These are phyloP conservation scores for Dermolepida albohirtum DNA, from an alignment of 2,888 invertebrate genomes.

Conservation along the genomic window DNA sequence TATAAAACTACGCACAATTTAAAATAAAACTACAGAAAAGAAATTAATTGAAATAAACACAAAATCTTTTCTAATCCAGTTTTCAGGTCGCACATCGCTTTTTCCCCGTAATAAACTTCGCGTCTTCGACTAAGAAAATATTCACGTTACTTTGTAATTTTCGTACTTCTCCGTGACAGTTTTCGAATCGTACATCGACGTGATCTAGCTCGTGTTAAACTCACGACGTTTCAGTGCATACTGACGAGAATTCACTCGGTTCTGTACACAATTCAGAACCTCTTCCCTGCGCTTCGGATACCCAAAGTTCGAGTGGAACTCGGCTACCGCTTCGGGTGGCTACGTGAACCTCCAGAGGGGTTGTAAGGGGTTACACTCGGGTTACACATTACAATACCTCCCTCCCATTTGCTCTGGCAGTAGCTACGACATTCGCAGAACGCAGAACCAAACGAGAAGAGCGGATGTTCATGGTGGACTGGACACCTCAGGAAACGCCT, in stretches of 20 bases:
- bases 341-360: constrained; percentile 53
- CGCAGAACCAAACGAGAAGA: constrained; percentile 44
- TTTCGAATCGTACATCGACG: constrained; percentile 17
- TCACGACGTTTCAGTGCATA: constrained; percentile 29
- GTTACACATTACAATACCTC: constrained; percentile 57
- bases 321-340: constrained; percentile 55
- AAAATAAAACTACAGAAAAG: constrained; percentile 8
- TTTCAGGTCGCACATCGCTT: constrained; percentile 23
- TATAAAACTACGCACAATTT: constrained; percentile 29
- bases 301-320: constrained; percentile 52
- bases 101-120: not conserved
- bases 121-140: not conserved
- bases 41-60: constrained; percentile 19
- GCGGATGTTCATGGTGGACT: constrained; percentile 43
- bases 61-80: constrained; percentile 28
- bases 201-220: not conserved
- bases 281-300: constrained; percentile 46
- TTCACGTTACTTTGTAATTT: constrained; percentile 14
- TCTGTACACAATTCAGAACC: constrained; percentile 33
- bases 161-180: constrained; percentile 19
- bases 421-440: constrained; percentile 51
- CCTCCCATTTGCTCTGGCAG: constrained; percentile 51
- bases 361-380: constrained; percentile 57
- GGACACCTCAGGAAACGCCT: constrained; percentile 42
- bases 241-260: constrained; percentile 34